A percentile compares a stretch with the other conserved stretches of the same genome.
These are phyloP conservation scores for Thyatira batis DNA, from an alignment of 2,888 invertebrate species.

Conservation along the genomic window DNA sequence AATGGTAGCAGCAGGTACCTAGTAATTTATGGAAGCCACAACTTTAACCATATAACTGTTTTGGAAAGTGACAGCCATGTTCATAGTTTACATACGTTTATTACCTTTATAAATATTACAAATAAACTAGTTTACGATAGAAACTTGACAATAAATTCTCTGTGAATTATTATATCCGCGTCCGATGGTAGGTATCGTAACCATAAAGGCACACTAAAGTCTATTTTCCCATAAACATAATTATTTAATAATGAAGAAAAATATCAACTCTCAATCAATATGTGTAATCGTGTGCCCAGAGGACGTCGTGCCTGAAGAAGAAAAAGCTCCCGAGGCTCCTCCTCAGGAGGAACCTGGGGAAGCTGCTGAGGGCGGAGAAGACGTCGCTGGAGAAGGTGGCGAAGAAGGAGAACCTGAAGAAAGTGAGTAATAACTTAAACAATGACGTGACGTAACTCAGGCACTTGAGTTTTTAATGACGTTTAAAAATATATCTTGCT, in stretches of 20 bases:
- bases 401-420: conserved; percentile 59
- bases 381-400: conserved; percentile 44
- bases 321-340: conserved; percentile 37
- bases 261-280: too few species aligned
- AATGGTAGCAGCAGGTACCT: not conserved
- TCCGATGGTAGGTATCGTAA: not conserved
- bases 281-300: conserved; percentile 29
- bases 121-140: not conserved
- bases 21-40: not conserved
- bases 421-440: too few species aligned
- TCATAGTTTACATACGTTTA: too few species aligned
- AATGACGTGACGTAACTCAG: conserved; percentile 20
- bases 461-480: not conserved
- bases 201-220: not conserved
- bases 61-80: too few species aligned
- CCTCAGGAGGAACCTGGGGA: conserved; percentile 27
- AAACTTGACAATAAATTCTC: not conserved
- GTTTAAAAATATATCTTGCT: too few species aligned
- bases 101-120: too few species aligned
- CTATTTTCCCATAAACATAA: not conserved
- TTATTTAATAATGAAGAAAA: too few species aligned
- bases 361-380: conserved; percentile 37
- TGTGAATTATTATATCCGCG: not conserved
- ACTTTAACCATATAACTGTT: too few species aligned
- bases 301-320: conserved; percentile 45